A percentile compares a stretch with the other conserved stretches of the same genome.
Conservation (phyloP, 2,888 invertebrate genomes). For the Drosophila emarginata region DNA sequence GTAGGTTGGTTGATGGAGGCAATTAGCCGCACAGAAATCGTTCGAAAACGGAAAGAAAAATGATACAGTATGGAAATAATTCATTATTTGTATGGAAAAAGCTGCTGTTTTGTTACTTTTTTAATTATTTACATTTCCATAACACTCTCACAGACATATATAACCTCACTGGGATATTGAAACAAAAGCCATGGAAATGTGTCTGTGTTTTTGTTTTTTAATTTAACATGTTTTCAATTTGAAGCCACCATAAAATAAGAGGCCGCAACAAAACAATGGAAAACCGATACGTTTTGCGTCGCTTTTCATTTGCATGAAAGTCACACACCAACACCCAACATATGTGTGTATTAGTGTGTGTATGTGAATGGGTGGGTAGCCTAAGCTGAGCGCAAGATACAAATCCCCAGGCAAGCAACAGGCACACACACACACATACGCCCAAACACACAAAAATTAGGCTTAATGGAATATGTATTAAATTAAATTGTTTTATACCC, state of each 20-base stretch:
- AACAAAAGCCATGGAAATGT: background rate
- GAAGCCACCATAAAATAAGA: slow-evolving; percentile 38
- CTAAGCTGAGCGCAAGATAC: slow-evolving; percentile 20
- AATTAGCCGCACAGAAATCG: slow-evolving; percentile 13
- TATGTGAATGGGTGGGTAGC: slow-evolving; percentile 9
- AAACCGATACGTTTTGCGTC: slow-evolving; percentile 39
- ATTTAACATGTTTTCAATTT: slow-evolving; percentile 24
- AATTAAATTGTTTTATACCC: slow-evolving; percentile 48
- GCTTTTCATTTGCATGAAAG: slow-evolving; percentile 54
- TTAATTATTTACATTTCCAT: slow-evolving; percentile 42
- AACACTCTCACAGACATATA: slow-evolving; percentile 3
- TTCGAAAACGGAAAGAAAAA: slow-evolving; percentile 6
- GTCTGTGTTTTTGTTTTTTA: slow-evolving; percentile 14
- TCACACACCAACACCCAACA: slow-evolving; percentile 22
- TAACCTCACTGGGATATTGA: background rate
- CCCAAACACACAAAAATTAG: slow-evolving; percentile 33
- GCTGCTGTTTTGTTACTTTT: slow-evolving; percentile 4
- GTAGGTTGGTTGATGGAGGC: background rate
- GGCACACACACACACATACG: slow-evolving; percentile 13
- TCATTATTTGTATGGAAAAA: background rate
- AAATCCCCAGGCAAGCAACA: slow-evolving; percentile 54
- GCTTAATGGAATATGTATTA: slow-evolving; percentile 53
- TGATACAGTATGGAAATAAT: background rate
- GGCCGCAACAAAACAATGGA: slow-evolving; percentile 45
- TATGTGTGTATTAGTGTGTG: background rate